These are phyloP conservation scores for Caenorhabditis macrosperma DNA, from an alignment of 2,888 invertebrate species.

Conservation along the genomic window DNA sequence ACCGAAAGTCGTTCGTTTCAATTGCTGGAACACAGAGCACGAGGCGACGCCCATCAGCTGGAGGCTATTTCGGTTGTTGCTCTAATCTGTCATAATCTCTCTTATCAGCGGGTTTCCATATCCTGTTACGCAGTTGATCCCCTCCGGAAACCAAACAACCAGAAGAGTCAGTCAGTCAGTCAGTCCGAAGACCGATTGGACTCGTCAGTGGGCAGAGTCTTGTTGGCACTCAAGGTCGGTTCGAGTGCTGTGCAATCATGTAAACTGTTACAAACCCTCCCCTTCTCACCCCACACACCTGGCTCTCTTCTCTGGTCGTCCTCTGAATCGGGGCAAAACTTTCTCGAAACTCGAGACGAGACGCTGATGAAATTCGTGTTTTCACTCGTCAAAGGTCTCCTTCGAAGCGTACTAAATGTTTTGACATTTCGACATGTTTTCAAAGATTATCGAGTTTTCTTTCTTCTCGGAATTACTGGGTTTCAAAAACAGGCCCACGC, in stretches of 20 bases:
- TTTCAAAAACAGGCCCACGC: not conserved
- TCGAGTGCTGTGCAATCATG: conserved; percentile 53
- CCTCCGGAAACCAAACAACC: not conserved
- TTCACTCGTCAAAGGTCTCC: not conserved
- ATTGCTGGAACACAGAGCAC: conserved; percentile 23
- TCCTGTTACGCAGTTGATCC: not conserved
- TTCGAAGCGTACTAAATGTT: not conserved
- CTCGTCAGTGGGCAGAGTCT: conserved; percentile 16
- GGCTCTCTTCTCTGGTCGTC: conserved; percentile 17
- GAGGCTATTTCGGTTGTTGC: not conserved
- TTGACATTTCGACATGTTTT: not conserved
- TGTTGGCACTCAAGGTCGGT: conserved; percentile 48
- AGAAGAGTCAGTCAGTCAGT: not conserved
- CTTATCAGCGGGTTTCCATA: not conserved
- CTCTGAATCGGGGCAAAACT: not conserved
- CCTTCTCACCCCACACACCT: conserved; percentile 34
- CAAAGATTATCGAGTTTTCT: not conserved
- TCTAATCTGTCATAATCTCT: not conserved
- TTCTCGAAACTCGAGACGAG: conserved; percentile 9
- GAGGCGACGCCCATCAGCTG: not conserved
- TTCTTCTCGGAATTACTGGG: not conserved
- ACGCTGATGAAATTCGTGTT: too few species aligned
- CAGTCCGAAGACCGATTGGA: conserved; percentile 17
- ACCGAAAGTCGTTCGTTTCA: conserved; percentile 34
- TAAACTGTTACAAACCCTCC: conserved; percentile 53